These are phyloP conservation scores for Megaceryle alcyon DNA, from an alignment of 2,797 vertebrate genomes.

Conservation along the genomic window DNA sequence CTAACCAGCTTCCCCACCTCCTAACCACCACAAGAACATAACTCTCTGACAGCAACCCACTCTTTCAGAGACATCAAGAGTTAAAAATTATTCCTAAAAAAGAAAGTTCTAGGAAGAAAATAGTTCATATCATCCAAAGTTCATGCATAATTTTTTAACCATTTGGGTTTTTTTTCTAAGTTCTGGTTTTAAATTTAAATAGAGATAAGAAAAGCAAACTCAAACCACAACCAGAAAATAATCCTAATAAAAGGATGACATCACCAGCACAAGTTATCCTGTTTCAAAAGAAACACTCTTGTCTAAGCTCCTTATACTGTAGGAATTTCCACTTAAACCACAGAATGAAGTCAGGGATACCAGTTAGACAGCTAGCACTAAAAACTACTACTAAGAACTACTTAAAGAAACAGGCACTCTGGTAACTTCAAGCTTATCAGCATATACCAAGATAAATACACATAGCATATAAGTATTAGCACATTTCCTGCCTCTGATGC, in stretches of 20 bases:
- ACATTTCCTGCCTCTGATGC: neutral
- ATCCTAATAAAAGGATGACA: neutral
- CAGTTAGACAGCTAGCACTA: neutral
- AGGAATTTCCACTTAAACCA: neutral
- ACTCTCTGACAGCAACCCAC: neutral
- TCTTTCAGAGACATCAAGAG: neutral
- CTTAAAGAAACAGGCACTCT: neutral
- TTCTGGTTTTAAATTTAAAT: neutral
- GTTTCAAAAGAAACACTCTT: neutral
- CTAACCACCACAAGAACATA: neutral
- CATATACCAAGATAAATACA: neutral
- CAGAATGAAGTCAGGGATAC: neutral
- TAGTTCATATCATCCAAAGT: neutral
- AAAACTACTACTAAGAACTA: too few species aligned
- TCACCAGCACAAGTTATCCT: neutral
- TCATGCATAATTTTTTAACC: neutral
- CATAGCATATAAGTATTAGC: neutral
- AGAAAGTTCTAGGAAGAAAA: neutral
- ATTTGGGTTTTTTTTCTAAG: neutral
- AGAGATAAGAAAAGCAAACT: neutral
- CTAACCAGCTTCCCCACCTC: neutral
- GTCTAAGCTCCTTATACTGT: neutral
- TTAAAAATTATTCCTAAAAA: neutral
- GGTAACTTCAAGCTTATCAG: neutral
- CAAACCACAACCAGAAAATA: neutral